These are phyloP conservation scores for Brassicogethes aeneus DNA, from an alignment of 2,888 invertebrate species.

Conservation along the genomic window DNA sequence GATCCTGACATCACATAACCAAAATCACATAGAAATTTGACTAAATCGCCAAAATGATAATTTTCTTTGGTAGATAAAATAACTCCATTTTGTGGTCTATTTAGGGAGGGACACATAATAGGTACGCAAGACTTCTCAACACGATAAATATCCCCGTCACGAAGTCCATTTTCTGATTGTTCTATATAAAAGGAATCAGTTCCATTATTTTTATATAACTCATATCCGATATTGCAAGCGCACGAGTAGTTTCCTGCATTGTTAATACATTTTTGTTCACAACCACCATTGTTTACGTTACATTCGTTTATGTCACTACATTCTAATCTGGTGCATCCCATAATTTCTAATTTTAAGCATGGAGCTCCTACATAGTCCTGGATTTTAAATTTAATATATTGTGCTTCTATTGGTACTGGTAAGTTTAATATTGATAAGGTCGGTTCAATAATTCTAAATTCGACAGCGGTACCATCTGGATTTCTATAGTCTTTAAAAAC, in stretches of 20 bases:
- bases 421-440: slow-evolving; percentile 85
- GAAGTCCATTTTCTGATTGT: slow-evolving; percentile 72
- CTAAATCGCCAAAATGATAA: slow-evolving; percentile 83
- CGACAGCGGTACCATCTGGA: slow-evolving; percentile 86
- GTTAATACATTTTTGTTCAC: slow-evolving; percentile 88
- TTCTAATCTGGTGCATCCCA: slow-evolving; percentile 87
- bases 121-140: slow-evolving; percentile 91
- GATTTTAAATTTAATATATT: slow-evolving; percentile 77
- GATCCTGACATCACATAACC: slow-evolving; percentile 89
- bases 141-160: slow-evolving; percentile 83
- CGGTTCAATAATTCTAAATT: slow-evolving; percentile 82
- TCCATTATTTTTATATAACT: slow-evolving; percentile 78
- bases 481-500: slow-evolving; percentile 86
- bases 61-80: slow-evolving; percentile 69
- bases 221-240: slow-evolving; percentile 84
- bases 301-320: slow-evolving; percentile 88
- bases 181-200: slow-evolving; percentile 82
- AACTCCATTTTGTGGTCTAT: slow-evolving; percentile 77
- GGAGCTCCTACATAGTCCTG: slow-evolving; percentile 83
- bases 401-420: slow-evolving; percentile 85
- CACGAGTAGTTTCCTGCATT: slow-evolving; percentile 83
- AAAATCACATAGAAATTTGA: slow-evolving; percentile 89
- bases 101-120: slow-evolving; percentile 73
- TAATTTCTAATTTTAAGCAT: slow-evolving; percentile 81
- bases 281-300: slow-evolving; percentile 76